These are phyloP conservation scores for Sakesphorus luctuosus DNA, from an alignment of 2,113 vertebrate species.

Conservation along the genomic window DNA sequence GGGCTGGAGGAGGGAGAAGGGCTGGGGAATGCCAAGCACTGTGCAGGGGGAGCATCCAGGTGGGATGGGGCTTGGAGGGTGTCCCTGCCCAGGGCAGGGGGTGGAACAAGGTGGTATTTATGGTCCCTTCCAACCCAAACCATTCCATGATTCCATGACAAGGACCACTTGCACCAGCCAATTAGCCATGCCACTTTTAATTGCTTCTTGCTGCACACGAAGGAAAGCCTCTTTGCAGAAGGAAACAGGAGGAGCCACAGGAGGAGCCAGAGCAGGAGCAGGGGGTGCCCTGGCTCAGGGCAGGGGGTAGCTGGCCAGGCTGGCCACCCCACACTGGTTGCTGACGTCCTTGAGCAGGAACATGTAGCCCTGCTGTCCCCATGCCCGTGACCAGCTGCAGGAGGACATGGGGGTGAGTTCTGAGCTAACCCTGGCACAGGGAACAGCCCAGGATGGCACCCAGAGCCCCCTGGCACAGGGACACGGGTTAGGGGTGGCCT, in stretches of 20 bases:
- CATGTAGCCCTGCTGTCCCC: constrained; percentile 48
- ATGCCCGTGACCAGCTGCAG: constrained; percentile 24
- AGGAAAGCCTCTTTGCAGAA: neutral
- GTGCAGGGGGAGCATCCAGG: fast-evolving
- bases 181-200: neutral
- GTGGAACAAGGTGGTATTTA: neutral
- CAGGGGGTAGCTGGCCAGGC: constrained; percentile 15
- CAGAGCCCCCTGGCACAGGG: neutral
- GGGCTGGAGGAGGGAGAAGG: neutral
- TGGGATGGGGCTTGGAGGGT: neutral
- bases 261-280: too few species aligned
- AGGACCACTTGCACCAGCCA: neutral
- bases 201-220: neutral
- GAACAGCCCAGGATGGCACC: neutral
- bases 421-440: neutral
- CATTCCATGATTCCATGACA: neutral
- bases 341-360: neutral
- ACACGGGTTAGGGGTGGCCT: neutral
- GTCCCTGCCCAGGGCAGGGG: neutral
- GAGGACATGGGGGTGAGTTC: neutral
- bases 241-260: neutral
- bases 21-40: fast-evolving
- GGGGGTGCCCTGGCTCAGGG: neutral
- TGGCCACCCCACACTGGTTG: constrained; percentile 53
- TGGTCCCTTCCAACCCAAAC: neutral